Base-by-base conservation (phyloP, 2,888 invertebrate genomes). In the Ennomos fuscantarius region DNA sequence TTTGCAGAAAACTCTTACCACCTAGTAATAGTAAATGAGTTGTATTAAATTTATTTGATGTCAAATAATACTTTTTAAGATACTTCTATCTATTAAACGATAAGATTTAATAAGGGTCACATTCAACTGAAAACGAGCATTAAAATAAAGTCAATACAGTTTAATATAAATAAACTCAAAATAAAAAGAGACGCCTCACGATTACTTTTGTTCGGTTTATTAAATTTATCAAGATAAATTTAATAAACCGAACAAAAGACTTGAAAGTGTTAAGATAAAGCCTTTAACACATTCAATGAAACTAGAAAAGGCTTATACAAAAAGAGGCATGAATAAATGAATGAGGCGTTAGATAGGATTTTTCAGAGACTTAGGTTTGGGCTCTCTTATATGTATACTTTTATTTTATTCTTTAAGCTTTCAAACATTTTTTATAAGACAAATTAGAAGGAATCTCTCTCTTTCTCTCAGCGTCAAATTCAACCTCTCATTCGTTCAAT, bases 301-400 rank as follows among this genome's bases (percentile, higher is more conserved):
- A 48, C 43, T 58, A 46, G 5, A 48, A 46, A 44, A 58, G 40
- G 44, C 12, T 41, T 49, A n/a, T 42, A 24, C 35, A 40, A 44
- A 57, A 58, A 47, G 39, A 47, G 42, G 12, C 33, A 39, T 44
- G 12, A 45, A 49, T 53, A 49, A 44, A 55, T 47, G 41, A 48
- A 51, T 36, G 24, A 45, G 13, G 1, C 15, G 43, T 24, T 45
- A 34, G 34, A 39, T 13, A 44, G 32, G 39, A 9, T 12, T 47
- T 39, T 47, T 12, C 32, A 24, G 6, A 24, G 6, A 6, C 3
- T 24, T 24, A 6, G 24, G 24, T 24, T 24, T 24, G 3, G 24
- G 24, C 1, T 24, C 24, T 24, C 5, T 6, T 24, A 24, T 24
- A 24, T 24, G 15, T 15, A 15, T 15, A 15, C 15, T 15, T 15